Base-by-base conservation (phyloP, 2,888 invertebrate species). In the Stictocephala bisonia region DNA sequence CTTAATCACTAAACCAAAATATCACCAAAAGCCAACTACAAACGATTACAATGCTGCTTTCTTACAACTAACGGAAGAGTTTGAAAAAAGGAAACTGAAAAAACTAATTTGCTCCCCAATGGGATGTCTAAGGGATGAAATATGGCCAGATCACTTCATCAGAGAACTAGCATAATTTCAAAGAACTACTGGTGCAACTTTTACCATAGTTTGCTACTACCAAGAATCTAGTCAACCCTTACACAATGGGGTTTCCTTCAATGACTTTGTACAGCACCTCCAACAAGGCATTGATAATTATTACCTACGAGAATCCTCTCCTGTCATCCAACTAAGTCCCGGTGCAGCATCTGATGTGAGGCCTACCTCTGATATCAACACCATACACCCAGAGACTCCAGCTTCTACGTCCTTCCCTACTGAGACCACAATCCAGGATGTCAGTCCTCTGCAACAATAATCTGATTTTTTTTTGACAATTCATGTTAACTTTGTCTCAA, bases 171-270 rank as follows among this genome's bases (percentile, higher is more conserved):
- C 24, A 6, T 4, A 51, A 22, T 51, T 51, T 22, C 51, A 51
- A 51, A 22, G n/a, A 22, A 51, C 22, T 22, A 51, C 51, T 4
- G 51, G 51, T 7, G 51, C 51, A 51, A 4, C 4, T 22, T 7
- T 51, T 6, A 51, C 4, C n/a, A 51, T 51, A 22, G 24, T 51
- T 51, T 51, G 51, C 51, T 51, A 51, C n/a, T 51, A 51, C 51
- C 51, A 51, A 51, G 6, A 22, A 22, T 18, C 51, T 7, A 22
- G 24, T n/a, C 20, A 24, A 18, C 51, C 51, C n/a, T 22, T 51
- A 51, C 51, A 51, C 22, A 51, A 51, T 51, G 51, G 51, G 4
- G 51, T 51, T 22, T n/a, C 20, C 4, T 51, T 22, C 51, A 51
- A 51, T n/a, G 4, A 51, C 24, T 51, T 51, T 51, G 51, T 51